phyloP scores from a whole-genome alignment of 2,888 invertebrate species.

The Agonum fuliginosum region DNA sequence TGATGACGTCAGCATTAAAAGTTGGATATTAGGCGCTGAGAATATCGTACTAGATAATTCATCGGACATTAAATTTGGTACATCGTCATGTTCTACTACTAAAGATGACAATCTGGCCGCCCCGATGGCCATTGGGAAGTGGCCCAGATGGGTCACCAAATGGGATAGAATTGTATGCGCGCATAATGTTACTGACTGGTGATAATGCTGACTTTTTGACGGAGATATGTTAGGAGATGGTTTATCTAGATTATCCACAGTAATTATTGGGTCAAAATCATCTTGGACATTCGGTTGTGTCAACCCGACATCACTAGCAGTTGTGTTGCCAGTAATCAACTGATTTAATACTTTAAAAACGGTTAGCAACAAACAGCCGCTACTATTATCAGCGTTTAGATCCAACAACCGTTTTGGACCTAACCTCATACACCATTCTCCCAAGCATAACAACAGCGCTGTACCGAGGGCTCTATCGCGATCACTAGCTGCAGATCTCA shows the following conservation, averaged over 20 bases:
- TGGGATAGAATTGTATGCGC: slow-evolving; percentile 83
- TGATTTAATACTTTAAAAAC: slow-evolving; percentile 82
- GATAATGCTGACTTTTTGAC: slow-evolving; percentile 74
- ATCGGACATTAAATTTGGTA: slow-evolving; percentile 82
- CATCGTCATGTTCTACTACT: slow-evolving; percentile 95
- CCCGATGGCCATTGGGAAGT: slow-evolving; percentile 94
- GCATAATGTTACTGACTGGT: slow-evolving; percentile 76
- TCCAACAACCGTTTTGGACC: slow-evolving; percentile 80
- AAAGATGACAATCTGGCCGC: slow-evolving; percentile 91
- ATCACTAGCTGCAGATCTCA: slow-evolving; percentile 73
- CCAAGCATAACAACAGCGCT: slow-evolving; percentile 90
- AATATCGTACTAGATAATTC: slow-evolving; percentile 88
- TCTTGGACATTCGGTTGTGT: slow-evolving; percentile 76
- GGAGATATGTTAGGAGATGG: slow-evolving; percentile 72
- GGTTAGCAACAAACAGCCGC: slow-evolving; percentile 77
- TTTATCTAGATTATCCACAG: slow-evolving; percentile 80
- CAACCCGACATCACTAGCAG: slow-evolving; percentile 74
- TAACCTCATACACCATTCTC: slow-evolving; percentile 95
- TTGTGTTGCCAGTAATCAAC: slow-evolving; percentile 76
- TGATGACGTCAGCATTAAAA: slow-evolving; percentile 89
- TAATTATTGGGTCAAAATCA: slow-evolving; percentile 84
- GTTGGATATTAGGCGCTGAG: slow-evolving; percentile 87
- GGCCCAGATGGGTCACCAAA: slow-evolving; percentile 92
- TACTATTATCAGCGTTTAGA: slow-evolving; percentile 72
- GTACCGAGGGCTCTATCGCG: slow-evolving; percentile 85